phyloP scores from a whole-genome alignment of 2,113 vertebrate genomes.

The Pleuronectes platessa region DNA sequence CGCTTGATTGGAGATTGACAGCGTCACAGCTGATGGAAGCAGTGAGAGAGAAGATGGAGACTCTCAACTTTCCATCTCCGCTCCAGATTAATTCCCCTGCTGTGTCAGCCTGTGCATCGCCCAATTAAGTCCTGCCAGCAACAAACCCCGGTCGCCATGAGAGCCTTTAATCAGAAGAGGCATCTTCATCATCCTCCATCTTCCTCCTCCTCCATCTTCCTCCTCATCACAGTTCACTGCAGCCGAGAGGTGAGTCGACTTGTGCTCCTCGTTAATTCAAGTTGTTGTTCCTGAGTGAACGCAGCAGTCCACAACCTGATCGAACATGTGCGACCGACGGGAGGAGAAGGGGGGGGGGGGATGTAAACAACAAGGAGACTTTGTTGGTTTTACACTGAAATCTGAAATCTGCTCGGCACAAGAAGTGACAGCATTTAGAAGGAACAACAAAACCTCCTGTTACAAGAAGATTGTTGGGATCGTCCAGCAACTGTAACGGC shows the following conservation, averaged over 20 bases:
- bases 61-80: neutral
- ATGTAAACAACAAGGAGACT: too few relatives aligned
- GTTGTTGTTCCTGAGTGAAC: neutral
- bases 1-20: neutral
- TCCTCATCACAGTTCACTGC: neutral
- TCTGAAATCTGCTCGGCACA: neutral
- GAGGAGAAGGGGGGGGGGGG: too few relatives aligned
- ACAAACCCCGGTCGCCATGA: conserved; percentile 41
- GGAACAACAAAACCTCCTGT: neutral
- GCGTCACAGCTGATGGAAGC: neutral
- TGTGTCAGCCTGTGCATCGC: conserved; percentile 25
- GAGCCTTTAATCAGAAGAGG: conserved; percentile 29
- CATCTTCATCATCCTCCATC: neutral
- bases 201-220: neutral
- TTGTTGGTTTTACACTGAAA: too few relatives aligned
- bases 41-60: too few relatives aligned
- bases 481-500: neutral
- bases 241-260: neutral
- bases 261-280: neutral
- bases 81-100: neutral
- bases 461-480: neutral
- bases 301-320: too few relatives aligned
- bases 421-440: neutral
- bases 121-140: conserved; percentile 18
- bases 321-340: too few relatives aligned